A percentile compares a stretch with the other conserved stretches of the same genome.
Evolutionary conservation across 1,140 invertebrate species (phyloP).

Genomic region (Anoplophora glabripennis): DNA sequence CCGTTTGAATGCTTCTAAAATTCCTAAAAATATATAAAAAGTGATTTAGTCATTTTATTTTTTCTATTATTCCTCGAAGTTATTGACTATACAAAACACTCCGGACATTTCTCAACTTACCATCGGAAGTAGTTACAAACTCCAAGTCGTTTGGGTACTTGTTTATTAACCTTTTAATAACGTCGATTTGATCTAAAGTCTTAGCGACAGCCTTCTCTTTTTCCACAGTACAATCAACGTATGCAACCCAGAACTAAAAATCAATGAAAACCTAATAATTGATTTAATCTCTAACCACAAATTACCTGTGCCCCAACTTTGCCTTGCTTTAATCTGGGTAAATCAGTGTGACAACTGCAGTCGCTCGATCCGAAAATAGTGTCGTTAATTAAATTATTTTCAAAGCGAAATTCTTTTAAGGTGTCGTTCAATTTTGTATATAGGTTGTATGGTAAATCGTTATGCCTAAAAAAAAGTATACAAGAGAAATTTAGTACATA

Average conservation of each 20-base stretch:
- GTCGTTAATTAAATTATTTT: constrained; percentile 49
- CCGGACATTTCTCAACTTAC: constrained; percentile 32
- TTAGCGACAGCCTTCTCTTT: constrained; percentile 72
- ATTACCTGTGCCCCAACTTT: constrained; percentile 59
- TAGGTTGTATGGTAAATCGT: constrained; percentile 59
- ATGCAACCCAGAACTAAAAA: constrained; percentile 55
- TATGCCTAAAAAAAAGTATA: constrained; percentile 53
- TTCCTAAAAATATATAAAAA: constrained; percentile 51
- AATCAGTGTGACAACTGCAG: constrained; percentile 54
- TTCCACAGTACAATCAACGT: constrained; percentile 58
- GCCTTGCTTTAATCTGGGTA: constrained; percentile 55
- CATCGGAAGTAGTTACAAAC: constrained; percentile 54
- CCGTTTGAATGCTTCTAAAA: constrained; percentile 54
- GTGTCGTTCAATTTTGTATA: constrained; percentile 52
- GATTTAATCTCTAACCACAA: too few relatives aligned
- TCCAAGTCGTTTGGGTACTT: constrained; percentile 60
- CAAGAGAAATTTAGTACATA: background rate
- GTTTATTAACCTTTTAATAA: constrained; percentile 70
- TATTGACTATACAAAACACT: too few relatives aligned
- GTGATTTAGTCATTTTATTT: too few relatives aligned
- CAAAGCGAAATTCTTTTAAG: constrained; percentile 52
- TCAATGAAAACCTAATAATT: background rate
- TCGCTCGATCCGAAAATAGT: constrained; percentile 45
- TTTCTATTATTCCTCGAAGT: too few relatives aligned
- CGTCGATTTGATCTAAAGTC: constrained; percentile 77